phyloP scores from a whole-genome alignment of 2,113 vertebrate genomes.

The Cyphomyrus discorhynchus region DNA sequence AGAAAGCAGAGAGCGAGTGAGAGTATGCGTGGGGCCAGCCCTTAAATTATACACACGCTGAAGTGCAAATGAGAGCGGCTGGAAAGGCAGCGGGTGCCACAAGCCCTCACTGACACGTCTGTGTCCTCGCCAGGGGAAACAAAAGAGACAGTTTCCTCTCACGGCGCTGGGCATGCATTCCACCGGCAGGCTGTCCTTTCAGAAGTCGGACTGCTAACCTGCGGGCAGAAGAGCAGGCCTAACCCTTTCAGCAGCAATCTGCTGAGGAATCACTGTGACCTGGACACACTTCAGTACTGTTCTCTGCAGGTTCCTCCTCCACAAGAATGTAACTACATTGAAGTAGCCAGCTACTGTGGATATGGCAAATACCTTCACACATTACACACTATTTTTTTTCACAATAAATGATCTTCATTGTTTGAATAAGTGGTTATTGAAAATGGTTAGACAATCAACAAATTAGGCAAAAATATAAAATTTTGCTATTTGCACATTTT shows the following conservation, averaged over 20 bases:
- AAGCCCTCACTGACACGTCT: slow-evolving; percentile 42
- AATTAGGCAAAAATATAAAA: background rate
- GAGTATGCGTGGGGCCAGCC: background rate
- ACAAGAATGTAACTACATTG: background rate
- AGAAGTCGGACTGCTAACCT: slow-evolving; percentile 31
- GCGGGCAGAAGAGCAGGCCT: slow-evolving; percentile 5
- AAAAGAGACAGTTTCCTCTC: background rate
- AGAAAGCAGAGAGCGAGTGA: background rate
- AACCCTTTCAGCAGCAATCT: background rate
- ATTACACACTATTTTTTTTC: background rate
- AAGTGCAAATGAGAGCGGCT: slow-evolving; percentile 48
- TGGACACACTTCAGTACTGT: background rate
- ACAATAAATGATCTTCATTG: background rate
- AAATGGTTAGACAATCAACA: background rate
- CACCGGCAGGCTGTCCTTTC: slow-evolving; percentile 28
- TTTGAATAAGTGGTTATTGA: background rate
- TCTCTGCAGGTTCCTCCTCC: background rate
- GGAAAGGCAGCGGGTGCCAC: slow-evolving; percentile 42
- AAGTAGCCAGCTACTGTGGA: background rate
- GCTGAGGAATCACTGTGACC: background rate
- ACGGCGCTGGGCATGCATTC: slow-evolving; percentile 34
- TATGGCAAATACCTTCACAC: background rate
- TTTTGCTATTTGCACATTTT: background rate
- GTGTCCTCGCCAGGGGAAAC: slow-evolving; percentile 38
- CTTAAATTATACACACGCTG: background rate